Conservation (phyloP, 2,797 vertebrate genomes). For the Catostomus latipinnis region DNA sequence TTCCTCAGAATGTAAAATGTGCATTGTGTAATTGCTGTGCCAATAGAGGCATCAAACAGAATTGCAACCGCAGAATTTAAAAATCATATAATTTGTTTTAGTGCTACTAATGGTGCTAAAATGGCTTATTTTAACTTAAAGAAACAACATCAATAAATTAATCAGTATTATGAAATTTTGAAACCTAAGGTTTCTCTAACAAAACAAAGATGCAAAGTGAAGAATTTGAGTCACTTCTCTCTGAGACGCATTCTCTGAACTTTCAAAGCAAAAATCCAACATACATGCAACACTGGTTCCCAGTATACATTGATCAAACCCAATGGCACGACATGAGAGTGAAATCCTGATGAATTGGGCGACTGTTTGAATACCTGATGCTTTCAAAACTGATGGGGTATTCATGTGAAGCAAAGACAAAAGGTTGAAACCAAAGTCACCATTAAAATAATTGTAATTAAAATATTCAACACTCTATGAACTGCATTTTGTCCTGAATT, state of each 20-base stretch:
- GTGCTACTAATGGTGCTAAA: too few species aligned
- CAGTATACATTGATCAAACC: too few species aligned
- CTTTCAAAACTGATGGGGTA: conserved; percentile 14
- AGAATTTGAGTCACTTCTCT: not conserved
- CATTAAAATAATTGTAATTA: conserved; percentile 40
- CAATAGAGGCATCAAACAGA: too few species aligned
- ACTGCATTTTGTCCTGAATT: conserved; percentile 11
- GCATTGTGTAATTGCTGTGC: too few species aligned
- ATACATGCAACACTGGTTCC: too few species aligned
- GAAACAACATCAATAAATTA: conserved; percentile 1
- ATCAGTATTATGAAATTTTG: not conserved
- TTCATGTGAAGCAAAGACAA: conserved; percentile 36
- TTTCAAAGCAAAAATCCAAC: too few species aligned
- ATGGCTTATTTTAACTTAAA: not conserved
- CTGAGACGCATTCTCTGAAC: not conserved
- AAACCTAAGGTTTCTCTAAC: too few species aligned
- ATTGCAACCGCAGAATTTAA: too few species aligned
- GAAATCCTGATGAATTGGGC: conserved; percentile 1
- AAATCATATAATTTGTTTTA: too few species aligned
- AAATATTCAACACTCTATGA: conserved; percentile 34
- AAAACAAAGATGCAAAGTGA: not conserved
- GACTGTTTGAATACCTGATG: not conserved
- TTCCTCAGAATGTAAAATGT: too few species aligned
- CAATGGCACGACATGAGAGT: not conserved
- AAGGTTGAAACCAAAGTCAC: conserved; percentile 20